Evolutionary conservation across 2,113 vertebrate genomes (phyloP).

Genomic region (Furnarius figulus): DNA sequence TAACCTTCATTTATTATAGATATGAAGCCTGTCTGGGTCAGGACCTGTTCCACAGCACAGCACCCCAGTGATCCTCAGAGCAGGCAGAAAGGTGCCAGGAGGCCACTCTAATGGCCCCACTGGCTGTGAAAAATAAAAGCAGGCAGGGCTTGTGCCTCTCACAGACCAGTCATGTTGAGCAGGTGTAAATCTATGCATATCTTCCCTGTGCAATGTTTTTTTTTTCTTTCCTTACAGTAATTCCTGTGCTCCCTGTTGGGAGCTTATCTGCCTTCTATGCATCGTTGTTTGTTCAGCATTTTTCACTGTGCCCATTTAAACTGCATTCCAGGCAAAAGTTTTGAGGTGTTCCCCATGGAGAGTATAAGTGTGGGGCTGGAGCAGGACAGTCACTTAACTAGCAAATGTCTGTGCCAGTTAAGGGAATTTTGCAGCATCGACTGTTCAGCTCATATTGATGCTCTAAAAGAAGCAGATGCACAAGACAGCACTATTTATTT

Average conservation of each 20-base stretch:
- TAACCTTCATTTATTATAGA: not conserved
- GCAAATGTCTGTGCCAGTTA: not conserved
- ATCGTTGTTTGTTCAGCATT: not conserved
- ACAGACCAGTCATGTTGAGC: not conserved
- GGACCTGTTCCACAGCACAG: not conserved
- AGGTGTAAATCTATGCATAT: not conserved
- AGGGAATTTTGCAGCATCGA: not conserved
- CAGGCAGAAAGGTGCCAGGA: not conserved
- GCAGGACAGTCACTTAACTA: not conserved
- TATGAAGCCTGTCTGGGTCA: not conserved
- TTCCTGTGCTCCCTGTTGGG: not conserved
- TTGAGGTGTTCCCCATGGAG: not conserved
- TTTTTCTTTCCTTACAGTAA: not conserved
- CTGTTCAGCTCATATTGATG: not conserved
- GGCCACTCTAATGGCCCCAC: not conserved
- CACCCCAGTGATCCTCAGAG: not conserved
- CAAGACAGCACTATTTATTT: slow-evolving; percentile 23
- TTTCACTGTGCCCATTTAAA: not conserved
- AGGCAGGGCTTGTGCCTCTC: not conserved
- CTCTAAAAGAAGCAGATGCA: slow-evolving; percentile 8
- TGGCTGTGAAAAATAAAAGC: not conserved
- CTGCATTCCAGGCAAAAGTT: not conserved
- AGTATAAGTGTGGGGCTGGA: not conserved
- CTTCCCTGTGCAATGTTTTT: accelerated
- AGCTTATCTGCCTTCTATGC: not conserved